Conservation (phyloP, 2,888 invertebrate species). For the Zaprionus obscuricornis region DNA sequence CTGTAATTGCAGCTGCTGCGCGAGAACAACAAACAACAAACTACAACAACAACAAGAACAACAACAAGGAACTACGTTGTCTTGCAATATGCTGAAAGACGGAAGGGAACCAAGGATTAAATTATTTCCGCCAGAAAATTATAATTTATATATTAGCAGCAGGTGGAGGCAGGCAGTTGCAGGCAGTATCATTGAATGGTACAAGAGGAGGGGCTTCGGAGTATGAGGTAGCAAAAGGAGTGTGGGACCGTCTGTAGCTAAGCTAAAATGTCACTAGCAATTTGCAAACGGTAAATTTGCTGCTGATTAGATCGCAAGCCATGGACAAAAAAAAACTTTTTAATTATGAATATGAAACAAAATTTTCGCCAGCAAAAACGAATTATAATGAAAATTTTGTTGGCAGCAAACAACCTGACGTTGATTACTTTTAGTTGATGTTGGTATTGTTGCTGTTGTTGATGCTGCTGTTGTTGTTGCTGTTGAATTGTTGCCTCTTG, state of each 20-base stretch:
- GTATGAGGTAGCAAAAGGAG: too few relatives aligned
- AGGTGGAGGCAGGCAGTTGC: slow-evolving; percentile 3
- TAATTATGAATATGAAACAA: slow-evolving; percentile 65
- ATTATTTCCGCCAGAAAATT: slow-evolving; percentile 60
- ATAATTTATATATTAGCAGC: slow-evolving; percentile 64
- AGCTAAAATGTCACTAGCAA: slow-evolving; percentile 25
- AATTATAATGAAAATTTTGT: slow-evolving; percentile 53
- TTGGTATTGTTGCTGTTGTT: slow-evolving; percentile 3
- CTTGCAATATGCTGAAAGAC: slow-evolving; percentile 3
- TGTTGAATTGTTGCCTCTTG: not conserved
- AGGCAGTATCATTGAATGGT: too few relatives aligned
- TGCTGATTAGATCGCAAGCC: slow-evolving; percentile 47
- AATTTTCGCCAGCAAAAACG: slow-evolving; percentile 34
- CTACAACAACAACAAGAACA: not conserved
- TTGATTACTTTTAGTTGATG: slow-evolving; percentile 13
- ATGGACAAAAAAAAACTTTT: slow-evolving; percentile 53
- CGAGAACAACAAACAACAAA: not conserved
- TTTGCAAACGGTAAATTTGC: slow-evolving; percentile 20
- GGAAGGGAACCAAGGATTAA: slow-evolving; percentile 20
- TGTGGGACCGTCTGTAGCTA: slow-evolving; percentile 5
- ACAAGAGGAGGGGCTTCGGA: too few relatives aligned
- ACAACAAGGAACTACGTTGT: slow-evolving; percentile 19
- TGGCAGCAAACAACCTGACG: slow-evolving; percentile 20
- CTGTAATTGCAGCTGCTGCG: slow-evolving; percentile 40
- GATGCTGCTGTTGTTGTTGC: slow-evolving; percentile 23